Base-by-base conservation (phyloP, 1,140 invertebrate genomes). In the Pissodes strobi region DNA sequence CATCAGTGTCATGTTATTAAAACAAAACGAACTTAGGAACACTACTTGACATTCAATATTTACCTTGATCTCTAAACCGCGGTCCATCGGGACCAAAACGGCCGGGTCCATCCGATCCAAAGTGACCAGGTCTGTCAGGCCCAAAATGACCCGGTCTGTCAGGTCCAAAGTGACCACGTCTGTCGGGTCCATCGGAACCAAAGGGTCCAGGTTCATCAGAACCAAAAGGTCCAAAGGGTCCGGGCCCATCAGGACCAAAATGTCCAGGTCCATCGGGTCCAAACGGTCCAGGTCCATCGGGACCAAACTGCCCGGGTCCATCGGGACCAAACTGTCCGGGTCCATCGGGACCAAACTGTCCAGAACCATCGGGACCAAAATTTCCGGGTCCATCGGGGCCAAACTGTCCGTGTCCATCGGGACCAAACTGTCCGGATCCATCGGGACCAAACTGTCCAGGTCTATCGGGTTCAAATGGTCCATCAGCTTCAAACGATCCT, bases 41-140 rank as follows among this genome's bases (percentile, higher is more conserved):
- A n/a, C n/a, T n/a, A n/a, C n/a, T n/a, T n/a, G n/a, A n/a, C n/a
- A n/a, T n/a, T n/a, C n/a, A n/a, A n/a, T n/a, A 13, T 15, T 55
- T 38, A 64, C 45, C 62, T 30, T 65, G 9, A 43, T 34, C 45
- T 17, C 37, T 41, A 17, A 49, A 46, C 18, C 19, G 27, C 18
- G 56, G 55, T 12, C 22, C 56, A 22, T 51, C 56, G 48, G 51
- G 27, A 1, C 43, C 49, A 18, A 61, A 48, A n/a, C 56, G 21
- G 30, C 25, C 34, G 12, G 39, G 39, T 18, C 38, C 15, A 27
- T 39, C n/a, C n/a, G 34, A 25, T 49, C 15, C 19, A 27, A 39
- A 25, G 21, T 8, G 37, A 18, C 39, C 39, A 34, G 19, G 25
- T 2, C 45, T 37, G 27, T 55, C 49, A 37, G 12, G 22, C n/a